Percentiles rank a stretch among this genome's conserved stretches.
Conservation (phyloP, 2,113 vertebrate species). For the Chaetodon auriga region DNA sequence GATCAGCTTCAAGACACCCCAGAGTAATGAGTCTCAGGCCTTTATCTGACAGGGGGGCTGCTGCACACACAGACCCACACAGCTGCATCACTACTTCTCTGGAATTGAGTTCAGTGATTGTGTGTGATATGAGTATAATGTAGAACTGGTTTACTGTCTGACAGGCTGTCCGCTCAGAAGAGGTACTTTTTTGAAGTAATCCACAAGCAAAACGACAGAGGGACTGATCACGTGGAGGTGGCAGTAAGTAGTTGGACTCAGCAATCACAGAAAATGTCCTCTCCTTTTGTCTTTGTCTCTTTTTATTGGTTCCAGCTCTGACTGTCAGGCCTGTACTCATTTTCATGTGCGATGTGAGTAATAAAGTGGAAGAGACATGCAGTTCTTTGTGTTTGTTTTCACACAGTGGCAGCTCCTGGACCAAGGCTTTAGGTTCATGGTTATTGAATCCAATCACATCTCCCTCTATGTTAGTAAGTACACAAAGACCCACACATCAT, state of each 20-base stretch:
- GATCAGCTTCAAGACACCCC: neutral
- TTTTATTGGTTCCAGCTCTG: neutral
- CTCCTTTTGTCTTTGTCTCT: neutral
- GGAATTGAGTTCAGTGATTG: neutral
- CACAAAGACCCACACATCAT: neutral
- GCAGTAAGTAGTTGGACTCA: slow-evolving; percentile 84
- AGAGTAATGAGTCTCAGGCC: neutral
- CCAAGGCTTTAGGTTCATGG: slow-evolving; percentile 81
- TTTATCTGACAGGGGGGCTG: neutral
- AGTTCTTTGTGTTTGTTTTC: slow-evolving; percentile 42
- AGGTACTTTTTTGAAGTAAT: slow-evolving; percentile 96
- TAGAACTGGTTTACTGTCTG: slow-evolving; percentile 23
- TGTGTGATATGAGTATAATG: neutral
- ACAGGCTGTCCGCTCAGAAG: slow-evolving; percentile 85
- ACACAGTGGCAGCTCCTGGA: slow-evolving; percentile 89
- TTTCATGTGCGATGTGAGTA: neutral
- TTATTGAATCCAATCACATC: slow-evolving; percentile 89
- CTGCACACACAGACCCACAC: neutral
- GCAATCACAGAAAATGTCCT: neutral
- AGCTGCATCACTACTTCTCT: neutral
- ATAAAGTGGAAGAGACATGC: slow-evolving; percentile 9
- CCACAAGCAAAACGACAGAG: slow-evolving; percentile 91
- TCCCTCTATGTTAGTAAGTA: slow-evolving; percentile 94
- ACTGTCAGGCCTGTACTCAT: neutral
- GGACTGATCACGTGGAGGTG: slow-evolving; percentile 94